These are phyloP conservation scores for Brachyrhaphis roseni DNA, from an alignment of 2,797 vertebrate genomes.

Conservation along the genomic window DNA sequence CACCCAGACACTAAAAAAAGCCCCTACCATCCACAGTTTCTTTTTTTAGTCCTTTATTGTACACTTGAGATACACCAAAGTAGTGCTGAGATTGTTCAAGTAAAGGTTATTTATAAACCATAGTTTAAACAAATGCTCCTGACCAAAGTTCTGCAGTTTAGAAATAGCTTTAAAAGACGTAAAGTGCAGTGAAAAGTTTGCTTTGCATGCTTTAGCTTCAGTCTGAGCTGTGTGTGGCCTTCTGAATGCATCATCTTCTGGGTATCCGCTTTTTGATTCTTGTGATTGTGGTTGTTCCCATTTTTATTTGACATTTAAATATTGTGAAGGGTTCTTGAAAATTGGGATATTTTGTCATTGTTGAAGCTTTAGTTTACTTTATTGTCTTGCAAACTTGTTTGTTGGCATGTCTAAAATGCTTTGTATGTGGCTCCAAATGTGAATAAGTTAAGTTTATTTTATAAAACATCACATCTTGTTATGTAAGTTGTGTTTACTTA, in stretches of 20 bases:
- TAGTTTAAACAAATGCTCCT: neutral
- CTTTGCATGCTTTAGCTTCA: neutral
- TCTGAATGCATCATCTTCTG: neutral
- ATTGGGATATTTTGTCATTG: neutral
- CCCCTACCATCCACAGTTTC: constrained; percentile 5
- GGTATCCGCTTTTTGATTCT: neutral
- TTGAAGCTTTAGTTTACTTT: too few relatives aligned
- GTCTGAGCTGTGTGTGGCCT: neutral
- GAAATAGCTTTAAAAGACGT: neutral
- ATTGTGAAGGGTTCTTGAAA: neutral
- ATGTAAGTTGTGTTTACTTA: neutral
- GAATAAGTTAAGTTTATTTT: neutral
- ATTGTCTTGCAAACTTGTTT: neutral
- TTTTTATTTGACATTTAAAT: neutral
- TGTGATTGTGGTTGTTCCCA: neutral
- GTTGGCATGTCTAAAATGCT: neutral
- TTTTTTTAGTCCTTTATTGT: constrained; percentile 42
- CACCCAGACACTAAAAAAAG: constrained; percentile 28
- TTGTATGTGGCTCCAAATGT: neutral
- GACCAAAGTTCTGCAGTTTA: neutral
- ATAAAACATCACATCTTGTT: neutral
- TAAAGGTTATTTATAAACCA: constrained; percentile 3
- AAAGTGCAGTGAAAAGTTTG: neutral
- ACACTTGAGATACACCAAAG: constrained; percentile 14
- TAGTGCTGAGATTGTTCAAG: constrained; percentile 16